phyloP scores from a whole-genome alignment of 1,140 invertebrate species.

The Coptotermes formosanus region DNA sequence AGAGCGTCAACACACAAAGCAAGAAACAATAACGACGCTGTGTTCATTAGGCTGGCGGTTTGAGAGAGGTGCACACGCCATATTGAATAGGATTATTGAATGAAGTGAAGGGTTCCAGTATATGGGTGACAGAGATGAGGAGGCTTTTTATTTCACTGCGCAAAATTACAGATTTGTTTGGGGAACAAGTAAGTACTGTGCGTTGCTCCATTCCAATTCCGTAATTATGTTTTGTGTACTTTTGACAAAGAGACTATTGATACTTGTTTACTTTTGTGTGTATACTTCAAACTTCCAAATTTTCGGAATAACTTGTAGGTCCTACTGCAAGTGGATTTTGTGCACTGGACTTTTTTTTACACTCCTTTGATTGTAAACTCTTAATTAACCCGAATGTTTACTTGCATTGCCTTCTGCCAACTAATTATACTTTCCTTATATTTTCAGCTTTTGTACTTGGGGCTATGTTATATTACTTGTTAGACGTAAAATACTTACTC shows the following conservation, averaged over 20 bases:
- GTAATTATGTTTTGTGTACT: conserved; percentile 3
- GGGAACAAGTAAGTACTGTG: neutral
- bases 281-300: no score
- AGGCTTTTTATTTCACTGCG: neutral
- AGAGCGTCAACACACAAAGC: conserved; percentile 17
- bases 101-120: neutral
- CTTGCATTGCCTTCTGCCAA: no score
- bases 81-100: conserved; percentile 2
- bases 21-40: neutral
- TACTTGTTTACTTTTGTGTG: neutral
- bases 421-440: no score
- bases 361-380: no score
- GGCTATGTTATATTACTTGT: no score
- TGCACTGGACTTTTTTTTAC: no score
- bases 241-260: neutral
- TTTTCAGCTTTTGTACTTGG: no score
- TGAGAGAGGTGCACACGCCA: neutral
- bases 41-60: neutral
- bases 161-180: conserved; percentile 1
- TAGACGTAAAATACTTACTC: no score
- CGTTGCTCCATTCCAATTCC: neutral
- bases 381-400: no score
- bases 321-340: no score
- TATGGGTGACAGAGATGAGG: neutral
- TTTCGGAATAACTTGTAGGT: no score